phyloP scores from a whole-genome alignment of 2,888 invertebrate genomes.

The Sesia bembeciformis region DNA sequence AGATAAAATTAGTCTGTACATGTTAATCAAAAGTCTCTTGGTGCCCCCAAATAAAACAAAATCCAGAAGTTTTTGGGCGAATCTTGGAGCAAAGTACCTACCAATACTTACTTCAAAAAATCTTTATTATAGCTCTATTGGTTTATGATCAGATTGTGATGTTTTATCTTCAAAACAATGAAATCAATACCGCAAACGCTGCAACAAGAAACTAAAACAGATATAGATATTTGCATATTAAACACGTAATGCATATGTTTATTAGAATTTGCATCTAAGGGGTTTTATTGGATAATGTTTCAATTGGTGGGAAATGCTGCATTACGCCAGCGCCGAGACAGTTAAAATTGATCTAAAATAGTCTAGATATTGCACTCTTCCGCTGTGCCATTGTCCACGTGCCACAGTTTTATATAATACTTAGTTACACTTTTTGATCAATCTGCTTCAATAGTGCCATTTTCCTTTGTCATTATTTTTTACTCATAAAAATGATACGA shows the following conservation, averaged over 20 bases:
- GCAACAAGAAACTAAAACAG: too few relatives aligned
- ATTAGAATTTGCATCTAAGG: neutral
- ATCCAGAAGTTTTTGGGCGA: too few relatives aligned
- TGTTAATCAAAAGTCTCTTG: too few relatives aligned
- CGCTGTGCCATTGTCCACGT: conserved; percentile 6
- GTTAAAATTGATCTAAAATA: conserved; percentile 10
- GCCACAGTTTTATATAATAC: neutral
- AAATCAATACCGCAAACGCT: too few relatives aligned
- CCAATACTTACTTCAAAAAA: too few relatives aligned
- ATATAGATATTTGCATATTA: neutral
- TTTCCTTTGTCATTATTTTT: neutral
- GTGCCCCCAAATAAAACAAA: too few relatives aligned
- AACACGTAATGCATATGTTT: neutral
- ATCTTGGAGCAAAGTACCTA: too few relatives aligned
- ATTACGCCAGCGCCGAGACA: conserved; percentile 1
- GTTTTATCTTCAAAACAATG: too few relatives aligned
- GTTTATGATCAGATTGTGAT: too few relatives aligned
- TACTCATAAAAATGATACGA: too few relatives aligned
- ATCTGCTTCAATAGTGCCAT: neutral
- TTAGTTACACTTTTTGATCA: neutral
- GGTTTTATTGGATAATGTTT: conserved; percentile 9
- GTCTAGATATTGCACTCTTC: conserved; percentile 13
- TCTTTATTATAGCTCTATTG: too few relatives aligned
- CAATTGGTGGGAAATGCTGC: conserved; percentile 9
- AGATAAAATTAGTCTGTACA: too few relatives aligned